phyloP scores from a whole-genome alignment of 2,797 vertebrate species.

The Moxostoma hubbsi region DNA sequence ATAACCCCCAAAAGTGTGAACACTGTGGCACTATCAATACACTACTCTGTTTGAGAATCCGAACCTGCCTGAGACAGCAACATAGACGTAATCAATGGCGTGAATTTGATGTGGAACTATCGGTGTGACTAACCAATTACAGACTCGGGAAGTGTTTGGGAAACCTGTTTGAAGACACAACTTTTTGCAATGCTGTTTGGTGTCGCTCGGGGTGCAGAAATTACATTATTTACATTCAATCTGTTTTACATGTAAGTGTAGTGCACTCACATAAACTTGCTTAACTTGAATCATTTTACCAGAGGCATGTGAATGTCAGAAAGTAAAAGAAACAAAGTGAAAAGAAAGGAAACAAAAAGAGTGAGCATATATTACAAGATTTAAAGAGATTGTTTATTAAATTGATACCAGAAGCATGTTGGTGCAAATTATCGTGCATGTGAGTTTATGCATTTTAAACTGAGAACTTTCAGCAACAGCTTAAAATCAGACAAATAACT shows the following conservation, averaged over 20 bases:
- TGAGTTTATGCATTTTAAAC: not conserved
- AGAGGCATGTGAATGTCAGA: not conserved
- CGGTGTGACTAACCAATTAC: too few species aligned
- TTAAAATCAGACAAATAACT: constrained; percentile 1
- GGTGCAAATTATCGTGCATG: not conserved
- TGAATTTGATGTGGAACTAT: too few species aligned
- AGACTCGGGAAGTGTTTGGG: too few species aligned
- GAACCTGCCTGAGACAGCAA: too few species aligned
- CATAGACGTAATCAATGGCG: too few species aligned
- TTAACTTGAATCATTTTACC: not conserved
- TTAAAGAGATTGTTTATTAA: too few species aligned
- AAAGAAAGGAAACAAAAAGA: too few species aligned
- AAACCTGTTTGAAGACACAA: too few species aligned
- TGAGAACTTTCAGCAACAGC: constrained; percentile 18
- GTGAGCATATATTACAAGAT: not conserved
- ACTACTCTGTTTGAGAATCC: too few species aligned
- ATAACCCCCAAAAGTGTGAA: not conserved
- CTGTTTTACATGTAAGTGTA: not conserved
- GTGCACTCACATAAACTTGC: not conserved
- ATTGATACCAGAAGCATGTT: not conserved
- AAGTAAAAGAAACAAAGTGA: not conserved
- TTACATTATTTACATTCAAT: not conserved
- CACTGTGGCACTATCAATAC: too few species aligned
- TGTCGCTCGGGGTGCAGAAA: too few species aligned
- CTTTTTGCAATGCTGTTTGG: too few species aligned